phyloP scores from a whole-genome alignment of 1,140 invertebrate genomes.

The Globodera ellingtonae region DNA sequence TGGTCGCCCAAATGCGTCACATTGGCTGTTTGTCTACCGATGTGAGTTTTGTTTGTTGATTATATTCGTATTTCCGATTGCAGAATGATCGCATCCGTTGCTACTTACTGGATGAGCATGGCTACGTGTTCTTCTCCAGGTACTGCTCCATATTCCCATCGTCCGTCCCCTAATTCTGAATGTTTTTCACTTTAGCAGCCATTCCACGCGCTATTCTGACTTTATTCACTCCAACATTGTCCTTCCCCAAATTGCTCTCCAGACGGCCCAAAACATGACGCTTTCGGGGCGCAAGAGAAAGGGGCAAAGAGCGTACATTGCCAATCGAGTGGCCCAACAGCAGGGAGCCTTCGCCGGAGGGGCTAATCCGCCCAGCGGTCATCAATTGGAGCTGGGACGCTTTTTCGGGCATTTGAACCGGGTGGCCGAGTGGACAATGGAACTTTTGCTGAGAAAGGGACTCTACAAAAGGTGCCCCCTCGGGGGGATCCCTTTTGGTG shows the following conservation, averaged over 20 bases:
- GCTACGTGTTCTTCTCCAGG: constrained; percentile 59
- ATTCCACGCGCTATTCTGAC: constrained; percentile 53
- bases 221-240: constrained; percentile 28
- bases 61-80: not conserved
- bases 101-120: constrained; percentile 62
- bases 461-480: constrained; percentile 55
- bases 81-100: constrained; percentile 56
- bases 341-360: constrained; percentile 1
- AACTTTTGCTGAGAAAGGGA: constrained; percentile 54
- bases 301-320: constrained; percentile 12
- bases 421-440: constrained; percentile 63
- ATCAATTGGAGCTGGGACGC: constrained; percentile 46
- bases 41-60: constrained; percentile 39
- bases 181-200: constrained; percentile 33
- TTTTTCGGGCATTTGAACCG: constrained; percentile 63
- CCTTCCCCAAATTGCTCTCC: constrained; percentile 6
- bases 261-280: not conserved
- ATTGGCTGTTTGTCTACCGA: constrained; percentile 55
- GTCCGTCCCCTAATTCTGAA: not conserved
- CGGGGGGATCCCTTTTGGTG: constrained; percentile 14
- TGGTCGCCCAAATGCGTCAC: constrained; percentile 52
- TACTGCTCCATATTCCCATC: not conserved
- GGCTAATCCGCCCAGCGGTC: constrained; percentile 3
- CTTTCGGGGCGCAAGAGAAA: not conserved
- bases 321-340: constrained; percentile 28